Conservation (phyloP, 1,140 invertebrate species). For the Bactericera cockerelli region DNA sequence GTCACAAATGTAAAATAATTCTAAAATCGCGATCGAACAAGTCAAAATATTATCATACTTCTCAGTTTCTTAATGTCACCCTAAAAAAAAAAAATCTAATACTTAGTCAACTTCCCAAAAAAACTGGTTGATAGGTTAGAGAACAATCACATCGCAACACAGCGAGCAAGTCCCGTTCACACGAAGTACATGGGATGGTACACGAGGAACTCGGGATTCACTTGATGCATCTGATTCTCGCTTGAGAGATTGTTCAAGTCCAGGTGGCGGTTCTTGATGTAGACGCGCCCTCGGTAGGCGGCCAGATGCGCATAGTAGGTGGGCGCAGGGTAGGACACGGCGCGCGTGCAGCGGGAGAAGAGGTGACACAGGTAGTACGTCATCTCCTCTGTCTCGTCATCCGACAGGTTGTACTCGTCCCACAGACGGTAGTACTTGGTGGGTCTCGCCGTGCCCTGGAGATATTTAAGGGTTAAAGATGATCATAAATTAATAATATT, state of each 20-base stretch:
- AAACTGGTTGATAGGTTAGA: conserved; percentile 5
- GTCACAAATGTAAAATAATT: too few relatives aligned
- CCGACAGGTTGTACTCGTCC: conserved; percentile 56
- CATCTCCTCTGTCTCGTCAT: conserved; percentile 64
- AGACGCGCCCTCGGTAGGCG: conserved; percentile 55
- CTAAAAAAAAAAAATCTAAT: too few relatives aligned
- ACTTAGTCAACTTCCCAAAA: too few relatives aligned
- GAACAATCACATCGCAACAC: neutral
- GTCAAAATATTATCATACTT: too few relatives aligned
- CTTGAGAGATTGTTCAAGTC: conserved; percentile 22
- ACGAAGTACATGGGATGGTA: neutral
- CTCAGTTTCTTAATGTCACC: too few relatives aligned
- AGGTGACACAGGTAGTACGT: conserved; percentile 79
- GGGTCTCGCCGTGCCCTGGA: conserved; percentile 72
- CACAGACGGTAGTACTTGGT: conserved; percentile 75
- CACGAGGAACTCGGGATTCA: neutral
- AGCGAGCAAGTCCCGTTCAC: neutral
- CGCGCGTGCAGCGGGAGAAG: conserved; percentile 68
- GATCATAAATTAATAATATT: neutral
- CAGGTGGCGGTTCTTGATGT: conserved; percentile 36
- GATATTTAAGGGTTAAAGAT: too few relatives aligned
- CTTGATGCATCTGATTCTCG: conserved; percentile 7
- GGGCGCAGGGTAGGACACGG: conserved; percentile 83
- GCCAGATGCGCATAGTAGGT: conserved; percentile 89
- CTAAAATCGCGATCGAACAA: too few relatives aligned